Percentiles rank a stretch among this genome's conserved stretches.
Evolutionary conservation across 2,797 vertebrate species (phyloP).

Genomic region (Notamacropus eugenii): DNA sequence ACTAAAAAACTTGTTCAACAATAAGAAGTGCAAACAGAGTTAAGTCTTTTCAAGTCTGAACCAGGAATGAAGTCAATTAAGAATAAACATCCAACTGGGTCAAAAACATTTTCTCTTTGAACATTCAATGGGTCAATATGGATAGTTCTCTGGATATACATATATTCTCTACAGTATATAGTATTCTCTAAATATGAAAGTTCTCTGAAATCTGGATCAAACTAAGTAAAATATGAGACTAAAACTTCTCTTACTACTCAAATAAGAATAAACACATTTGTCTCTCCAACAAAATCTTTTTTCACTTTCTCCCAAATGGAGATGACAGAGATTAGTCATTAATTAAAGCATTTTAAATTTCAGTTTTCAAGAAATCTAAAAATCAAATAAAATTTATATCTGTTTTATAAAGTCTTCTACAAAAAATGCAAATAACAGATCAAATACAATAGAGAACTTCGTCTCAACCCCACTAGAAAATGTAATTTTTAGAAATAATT

Average conservation of each 20-base stretch:
- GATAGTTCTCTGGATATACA: not conserved
- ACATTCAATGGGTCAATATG: not conserved
- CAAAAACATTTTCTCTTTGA: constrained; percentile 13
- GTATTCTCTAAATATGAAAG: no score
- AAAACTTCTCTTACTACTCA: constrained; percentile 20
- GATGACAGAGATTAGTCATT: not conserved
- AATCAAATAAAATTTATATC: constrained; percentile 34
- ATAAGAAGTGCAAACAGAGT: not conserved
- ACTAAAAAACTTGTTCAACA: constrained; percentile 16
- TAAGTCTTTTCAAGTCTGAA: constrained; percentile 44
- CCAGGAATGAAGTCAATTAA: not conserved
- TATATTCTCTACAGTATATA: not conserved
- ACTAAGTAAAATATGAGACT: constrained; percentile 29
- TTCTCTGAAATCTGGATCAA: constrained; percentile 8
- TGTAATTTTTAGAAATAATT: not conserved
- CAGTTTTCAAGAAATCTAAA: constrained; percentile 13
- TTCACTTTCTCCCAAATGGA: not conserved
- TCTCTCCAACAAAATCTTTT: not conserved
- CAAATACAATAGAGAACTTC: not conserved
- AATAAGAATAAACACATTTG: not conserved
- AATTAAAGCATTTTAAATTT: not conserved
- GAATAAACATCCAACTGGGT: constrained; percentile 9
- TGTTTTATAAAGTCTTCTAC: constrained; percentile 39
- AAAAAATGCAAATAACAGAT: constrained; percentile 3
- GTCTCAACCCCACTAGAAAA: not conserved